Conservation (phyloP, 2,888 invertebrate species). For the Lumbricus terrestris region DNA sequence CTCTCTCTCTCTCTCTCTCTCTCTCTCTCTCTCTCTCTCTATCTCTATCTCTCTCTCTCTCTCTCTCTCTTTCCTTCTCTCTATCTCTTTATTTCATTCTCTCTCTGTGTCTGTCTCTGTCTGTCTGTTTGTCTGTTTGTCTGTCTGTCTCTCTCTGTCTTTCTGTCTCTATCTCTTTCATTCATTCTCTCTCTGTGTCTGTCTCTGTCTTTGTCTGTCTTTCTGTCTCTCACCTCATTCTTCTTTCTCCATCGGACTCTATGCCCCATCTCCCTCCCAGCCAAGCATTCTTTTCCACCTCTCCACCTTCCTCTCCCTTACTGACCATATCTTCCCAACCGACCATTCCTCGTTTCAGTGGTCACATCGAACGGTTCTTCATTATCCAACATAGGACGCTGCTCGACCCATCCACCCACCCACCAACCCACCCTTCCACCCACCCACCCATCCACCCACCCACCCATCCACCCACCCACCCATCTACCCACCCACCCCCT, state of each 20-base stretch:
- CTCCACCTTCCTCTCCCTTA: neutral
- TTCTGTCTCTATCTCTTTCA: neutral
- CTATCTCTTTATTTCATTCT: no score
- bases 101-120: neutral
- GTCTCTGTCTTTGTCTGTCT: neutral
- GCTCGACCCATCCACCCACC: no score
- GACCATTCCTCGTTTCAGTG: no score
- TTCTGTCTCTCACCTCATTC: neutral
- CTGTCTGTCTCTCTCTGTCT: neutral
- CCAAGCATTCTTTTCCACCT: neutral
- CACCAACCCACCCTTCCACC: no score
- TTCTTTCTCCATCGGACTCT: neutral
- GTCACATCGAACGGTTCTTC: neutral
- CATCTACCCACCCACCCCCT: no score
- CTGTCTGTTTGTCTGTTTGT: no score
- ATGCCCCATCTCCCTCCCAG: neutral
- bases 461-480: no score
- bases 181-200: neutral
- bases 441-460: no score
- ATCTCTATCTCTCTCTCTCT: neutral
- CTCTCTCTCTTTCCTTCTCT: neutral
- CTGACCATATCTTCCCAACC: no score
- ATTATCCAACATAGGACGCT: neutral
- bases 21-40: neutral
- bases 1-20: neutral